Percentiles rank a stretch among this genome's conserved stretches.
Conservation (phyloP, 1,140 invertebrate species). For the Melitaea cinxia region DNA sequence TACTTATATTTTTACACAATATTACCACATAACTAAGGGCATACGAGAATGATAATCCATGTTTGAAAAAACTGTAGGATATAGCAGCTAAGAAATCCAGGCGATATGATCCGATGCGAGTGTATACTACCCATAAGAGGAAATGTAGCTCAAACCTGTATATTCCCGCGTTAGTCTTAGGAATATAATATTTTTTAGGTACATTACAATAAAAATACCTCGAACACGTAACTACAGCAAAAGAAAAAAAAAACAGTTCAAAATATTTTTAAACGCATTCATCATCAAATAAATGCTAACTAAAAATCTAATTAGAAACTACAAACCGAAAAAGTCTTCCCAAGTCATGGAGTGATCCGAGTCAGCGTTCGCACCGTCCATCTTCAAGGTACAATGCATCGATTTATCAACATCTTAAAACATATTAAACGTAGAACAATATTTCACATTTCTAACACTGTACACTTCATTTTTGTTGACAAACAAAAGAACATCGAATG, state of each 20-base stretch:
- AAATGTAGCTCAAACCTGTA: conserved; percentile 65
- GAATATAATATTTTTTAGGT: conserved; percentile 41
- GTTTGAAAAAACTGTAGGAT: conserved; percentile 42
- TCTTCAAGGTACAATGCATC: conserved; percentile 57
- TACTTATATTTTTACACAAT: not conserved
- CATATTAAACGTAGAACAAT: conserved; percentile 47
- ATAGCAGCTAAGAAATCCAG: conserved; percentile 40
- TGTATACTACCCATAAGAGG: conserved; percentile 59
- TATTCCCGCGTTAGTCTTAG: conserved; percentile 45
- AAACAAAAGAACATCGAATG: conserved; percentile 69
- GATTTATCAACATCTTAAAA: conserved; percentile 50
- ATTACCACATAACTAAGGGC: not conserved
- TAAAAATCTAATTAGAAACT: conserved; percentile 33
- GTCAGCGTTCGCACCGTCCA: conserved; percentile 77
- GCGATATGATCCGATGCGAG: conserved; percentile 47
- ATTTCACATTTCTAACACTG: conserved; percentile 51
- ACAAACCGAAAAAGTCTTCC: conserved; percentile 81
- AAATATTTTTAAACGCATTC: not conserved
- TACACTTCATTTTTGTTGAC: conserved; percentile 67
- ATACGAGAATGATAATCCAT: conserved; percentile 44
- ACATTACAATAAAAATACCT: no score
- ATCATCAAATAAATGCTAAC: conserved; percentile 5
- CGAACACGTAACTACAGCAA: no score
- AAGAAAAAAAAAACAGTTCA: not conserved
- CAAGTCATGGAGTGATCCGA: conserved; percentile 82